Evolutionary conservation across 2,888 invertebrate species (phyloP).

Genomic region (Apodemia mormo): DNA sequence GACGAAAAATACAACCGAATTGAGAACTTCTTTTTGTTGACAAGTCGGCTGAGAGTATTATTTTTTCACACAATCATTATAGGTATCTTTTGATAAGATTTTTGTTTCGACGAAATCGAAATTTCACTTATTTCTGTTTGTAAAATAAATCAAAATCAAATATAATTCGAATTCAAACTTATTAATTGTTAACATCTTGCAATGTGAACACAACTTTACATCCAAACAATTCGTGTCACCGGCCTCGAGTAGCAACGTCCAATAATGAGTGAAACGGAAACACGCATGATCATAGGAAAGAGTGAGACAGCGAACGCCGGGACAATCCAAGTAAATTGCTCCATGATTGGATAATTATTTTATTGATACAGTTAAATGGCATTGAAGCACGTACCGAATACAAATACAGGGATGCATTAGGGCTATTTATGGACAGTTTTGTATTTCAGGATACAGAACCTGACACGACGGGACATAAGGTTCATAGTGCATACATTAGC

Average conservation of each 20-base stretch:
- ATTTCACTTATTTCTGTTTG: too few species aligned
- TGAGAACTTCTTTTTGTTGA: too few species aligned
- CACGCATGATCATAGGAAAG: slow-evolving; percentile 23
- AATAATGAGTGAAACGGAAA: slow-evolving; percentile 44
- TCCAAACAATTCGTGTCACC: slow-evolving; percentile 35
- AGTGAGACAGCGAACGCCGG: slow-evolving; percentile 48
- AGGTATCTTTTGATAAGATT: too few species aligned
- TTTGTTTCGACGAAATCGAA: too few species aligned
- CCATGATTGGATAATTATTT: slow-evolving; percentile 80
- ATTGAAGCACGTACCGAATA: slow-evolving; percentile 49
- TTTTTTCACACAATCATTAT: too few species aligned
- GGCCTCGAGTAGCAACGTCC: slow-evolving; percentile 31
- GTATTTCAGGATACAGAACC: background rate
- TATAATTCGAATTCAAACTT: too few species aligned
- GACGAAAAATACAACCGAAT: too few species aligned
- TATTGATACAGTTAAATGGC: slow-evolving; percentile 75
- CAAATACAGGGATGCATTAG: slow-evolving; percentile 35
- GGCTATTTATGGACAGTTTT: slow-evolving; percentile 10
- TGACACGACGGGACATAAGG: background rate
- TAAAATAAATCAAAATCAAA: too few species aligned
- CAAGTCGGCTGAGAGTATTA: too few species aligned
- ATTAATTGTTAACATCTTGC: background rate
- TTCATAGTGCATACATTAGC: background rate
- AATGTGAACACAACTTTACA: slow-evolving; percentile 18
- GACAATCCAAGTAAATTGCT: slow-evolving; percentile 73